Evolutionary conservation across 1,140 invertebrate genomes (phyloP).

Genomic region (Drosophila watanabei): DNA sequence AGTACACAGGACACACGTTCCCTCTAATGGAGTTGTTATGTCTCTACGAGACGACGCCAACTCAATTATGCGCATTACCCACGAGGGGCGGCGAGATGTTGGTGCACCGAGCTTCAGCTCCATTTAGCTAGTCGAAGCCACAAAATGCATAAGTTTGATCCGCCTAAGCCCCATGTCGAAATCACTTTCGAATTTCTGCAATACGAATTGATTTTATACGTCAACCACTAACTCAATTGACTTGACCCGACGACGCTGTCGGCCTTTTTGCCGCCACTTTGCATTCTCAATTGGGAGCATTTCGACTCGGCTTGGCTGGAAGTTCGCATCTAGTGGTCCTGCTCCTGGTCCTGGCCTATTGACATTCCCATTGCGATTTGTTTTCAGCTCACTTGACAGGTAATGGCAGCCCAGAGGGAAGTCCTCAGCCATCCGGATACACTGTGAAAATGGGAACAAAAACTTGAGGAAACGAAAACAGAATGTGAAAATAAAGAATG

Average conservation of each 20-base stretch:
- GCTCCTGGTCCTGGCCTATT: constrained; percentile 69
- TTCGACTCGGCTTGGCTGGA: constrained; percentile 23
- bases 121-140: constrained; percentile 9
- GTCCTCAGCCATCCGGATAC: constrained; percentile 26
- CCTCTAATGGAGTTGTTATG: constrained; percentile 75
- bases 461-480: too few species aligned
- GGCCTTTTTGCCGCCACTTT: constrained; percentile 78
- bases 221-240: constrained; percentile 73
- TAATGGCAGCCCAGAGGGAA: constrained; percentile 66
- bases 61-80: constrained; percentile 74
- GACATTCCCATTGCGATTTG: constrained; percentile 81
- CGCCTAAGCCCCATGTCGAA: neutral
- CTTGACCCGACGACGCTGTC: constrained; percentile 58
- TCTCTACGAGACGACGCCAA: constrained; percentile 50
- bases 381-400: constrained; percentile 83
- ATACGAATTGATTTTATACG: constrained; percentile 55
- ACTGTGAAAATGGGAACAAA: neutral
- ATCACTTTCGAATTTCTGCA: constrained; percentile 37
- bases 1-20: constrained; percentile 25
- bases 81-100: constrained; percentile 11
- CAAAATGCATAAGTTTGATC: constrained; percentile 51
- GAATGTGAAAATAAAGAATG: too few species aligned
- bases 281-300: constrained; percentile 75
- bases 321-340: constrained; percentile 22
- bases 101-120: neutral